phyloP scores from a whole-genome alignment of 2,797 vertebrate species.

The Pipistrellus pygmaeus region DNA sequence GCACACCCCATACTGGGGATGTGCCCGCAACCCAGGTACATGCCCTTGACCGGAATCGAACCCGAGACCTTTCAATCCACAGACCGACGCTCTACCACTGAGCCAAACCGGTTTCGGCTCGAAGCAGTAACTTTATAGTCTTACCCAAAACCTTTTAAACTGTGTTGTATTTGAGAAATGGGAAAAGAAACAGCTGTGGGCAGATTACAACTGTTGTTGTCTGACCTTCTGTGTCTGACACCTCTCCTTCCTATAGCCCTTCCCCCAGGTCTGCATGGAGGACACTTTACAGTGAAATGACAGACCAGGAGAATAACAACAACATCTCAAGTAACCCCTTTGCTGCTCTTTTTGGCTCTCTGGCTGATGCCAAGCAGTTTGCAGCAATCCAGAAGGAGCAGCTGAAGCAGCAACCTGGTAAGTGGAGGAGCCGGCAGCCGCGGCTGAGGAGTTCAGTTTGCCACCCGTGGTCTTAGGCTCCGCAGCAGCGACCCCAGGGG shows the following conservation, averaged over 20 bases:
- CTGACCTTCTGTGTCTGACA: conserved; percentile 50
- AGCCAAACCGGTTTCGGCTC: too few species aligned
- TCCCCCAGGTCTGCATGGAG: conserved; percentile 84
- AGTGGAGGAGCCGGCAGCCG: conserved; percentile 56
- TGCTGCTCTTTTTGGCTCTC: conserved; percentile 97
- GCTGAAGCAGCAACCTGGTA: conserved; percentile 87
- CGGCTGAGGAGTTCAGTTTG: conserved; percentile 45
- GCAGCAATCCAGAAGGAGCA: conserved; percentile 95
- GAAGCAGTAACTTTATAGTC: not conserved
- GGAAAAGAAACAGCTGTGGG: not conserved
- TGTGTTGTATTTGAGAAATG: not conserved
- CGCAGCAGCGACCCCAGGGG: too few species aligned
- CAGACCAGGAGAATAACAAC: conserved; percentile 99
- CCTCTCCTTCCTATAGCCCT: conserved; percentile 66
- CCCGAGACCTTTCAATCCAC: too few species aligned
- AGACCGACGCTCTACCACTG: too few species aligned
- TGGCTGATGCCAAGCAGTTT: conserved; percentile 98
- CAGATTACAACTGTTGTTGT: not conserved
- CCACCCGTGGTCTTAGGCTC: too few species aligned
- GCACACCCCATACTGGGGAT: too few species aligned
- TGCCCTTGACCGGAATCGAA: too few species aligned
- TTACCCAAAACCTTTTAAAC: conserved; percentile 53
- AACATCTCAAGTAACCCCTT: conserved; percentile 99
- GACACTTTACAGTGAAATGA: conserved; percentile 92
- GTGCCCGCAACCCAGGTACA: too few species aligned